These are phyloP conservation scores for Pteropus alecto DNA, from an alignment of 2,113 vertebrate species.

Conservation along the genomic window DNA sequence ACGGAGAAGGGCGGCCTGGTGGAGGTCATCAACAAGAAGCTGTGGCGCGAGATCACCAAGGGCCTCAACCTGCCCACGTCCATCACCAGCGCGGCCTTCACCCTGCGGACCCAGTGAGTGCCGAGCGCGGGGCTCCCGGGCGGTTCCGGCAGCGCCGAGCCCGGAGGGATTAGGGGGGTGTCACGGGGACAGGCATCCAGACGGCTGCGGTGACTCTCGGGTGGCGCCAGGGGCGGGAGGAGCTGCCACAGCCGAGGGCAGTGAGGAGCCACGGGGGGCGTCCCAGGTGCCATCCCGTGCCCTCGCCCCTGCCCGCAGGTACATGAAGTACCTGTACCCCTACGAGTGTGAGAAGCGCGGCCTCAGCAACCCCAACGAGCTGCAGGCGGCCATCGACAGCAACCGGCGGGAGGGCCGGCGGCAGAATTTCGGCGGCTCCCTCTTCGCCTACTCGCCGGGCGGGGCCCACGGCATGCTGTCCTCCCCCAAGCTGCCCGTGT, in stretches of 20 bases:
- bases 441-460: conserved; percentile 94
- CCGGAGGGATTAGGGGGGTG: background rate
- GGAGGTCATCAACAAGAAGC: conserved; percentile 99
- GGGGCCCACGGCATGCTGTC: conserved; percentile 92
- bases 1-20: conserved; percentile 98
- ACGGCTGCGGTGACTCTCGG: background rate
- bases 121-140: too few relatives aligned
- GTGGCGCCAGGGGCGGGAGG: background rate
- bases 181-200: background rate
- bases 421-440: conserved; percentile 93
- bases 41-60: conserved; percentile 99
- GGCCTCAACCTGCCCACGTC: conserved; percentile 98
- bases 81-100: conserved; percentile 99
- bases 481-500: conserved; percentile 90
- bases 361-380: conserved; percentile 96
- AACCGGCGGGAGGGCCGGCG: conserved; percentile 95
- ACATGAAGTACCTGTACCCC: conserved; percentile 99
- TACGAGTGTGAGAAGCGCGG: conserved; percentile 97
- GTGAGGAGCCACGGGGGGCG: fast-evolving
- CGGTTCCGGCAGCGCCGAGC: too few relatives aligned
- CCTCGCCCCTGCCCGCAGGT: conserved; percentile 79
- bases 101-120: conserved; percentile 96
- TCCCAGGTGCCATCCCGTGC: background rate
- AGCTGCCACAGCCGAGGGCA: background rate
- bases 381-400: conserved; percentile 97